These are phyloP conservation scores for Gallinago undulata DNA, from an alignment of 2,113 vertebrate species.

Conservation along the genomic window DNA sequence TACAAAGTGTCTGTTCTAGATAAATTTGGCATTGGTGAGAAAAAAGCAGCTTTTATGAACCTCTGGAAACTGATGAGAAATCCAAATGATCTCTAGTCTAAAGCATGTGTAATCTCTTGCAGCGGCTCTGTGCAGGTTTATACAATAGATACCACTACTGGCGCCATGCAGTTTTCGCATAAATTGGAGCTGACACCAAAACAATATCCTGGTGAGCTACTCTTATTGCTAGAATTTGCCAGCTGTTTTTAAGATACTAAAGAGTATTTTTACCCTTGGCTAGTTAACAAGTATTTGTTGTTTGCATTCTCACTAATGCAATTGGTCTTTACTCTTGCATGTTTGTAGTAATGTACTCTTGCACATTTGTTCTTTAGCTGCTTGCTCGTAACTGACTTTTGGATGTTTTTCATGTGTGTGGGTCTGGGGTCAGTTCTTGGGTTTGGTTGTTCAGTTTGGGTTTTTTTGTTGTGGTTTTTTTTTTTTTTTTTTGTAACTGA, in stretches of 20 bases:
- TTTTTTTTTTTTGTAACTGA: neutral
- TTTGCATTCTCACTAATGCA: neutral
- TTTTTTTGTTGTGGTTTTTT: neutral
- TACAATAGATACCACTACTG: slow-evolving; percentile 92
- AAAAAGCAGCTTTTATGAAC: neutral
- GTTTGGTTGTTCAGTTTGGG: too few relatives aligned
- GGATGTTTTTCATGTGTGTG: neutral
- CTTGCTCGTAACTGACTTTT: neutral
- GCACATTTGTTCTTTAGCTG: neutral
- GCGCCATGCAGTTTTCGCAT: slow-evolving; percentile 96
- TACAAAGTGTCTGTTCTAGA: neutral
- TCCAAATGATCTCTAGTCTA: neutral
- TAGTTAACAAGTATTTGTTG: neutral
- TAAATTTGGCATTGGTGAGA: neutral
- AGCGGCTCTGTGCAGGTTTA: slow-evolving; percentile 96
- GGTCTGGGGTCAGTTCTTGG: too few relatives aligned
- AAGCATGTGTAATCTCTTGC: slow-evolving; percentile 59
- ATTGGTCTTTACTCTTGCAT: neutral
- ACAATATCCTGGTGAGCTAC: slow-evolving; percentile 92
- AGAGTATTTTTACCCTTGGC: neutral
- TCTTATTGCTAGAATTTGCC: neutral
- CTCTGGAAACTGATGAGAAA: neutral
- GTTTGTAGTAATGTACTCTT: neutral
- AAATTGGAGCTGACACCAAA: slow-evolving; percentile 96
- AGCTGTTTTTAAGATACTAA: neutral